These are phyloP conservation scores for Xiphorhynchus elegans DNA, from an alignment of 2,113 vertebrate species.

Conservation along the genomic window DNA sequence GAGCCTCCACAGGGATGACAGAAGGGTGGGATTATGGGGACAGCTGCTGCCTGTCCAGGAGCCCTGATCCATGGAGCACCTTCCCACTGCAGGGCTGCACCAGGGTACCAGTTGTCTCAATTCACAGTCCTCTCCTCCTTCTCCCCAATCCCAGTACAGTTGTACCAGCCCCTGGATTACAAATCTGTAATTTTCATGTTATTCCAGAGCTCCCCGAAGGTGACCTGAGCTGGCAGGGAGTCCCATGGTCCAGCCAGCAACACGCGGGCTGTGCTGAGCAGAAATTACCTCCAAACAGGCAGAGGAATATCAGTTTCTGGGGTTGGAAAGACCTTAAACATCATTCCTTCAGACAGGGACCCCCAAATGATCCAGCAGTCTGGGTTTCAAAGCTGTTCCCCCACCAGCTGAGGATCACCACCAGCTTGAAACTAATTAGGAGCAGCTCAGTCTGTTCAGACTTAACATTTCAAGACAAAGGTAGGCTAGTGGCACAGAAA, in stretches of 20 bases:
- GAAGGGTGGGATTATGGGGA: neutral
- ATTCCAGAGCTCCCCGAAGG: neutral
- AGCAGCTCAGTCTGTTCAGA: neutral
- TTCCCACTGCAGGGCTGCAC: neutral
- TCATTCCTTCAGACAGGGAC: neutral
- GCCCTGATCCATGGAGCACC: rapidly evolving
- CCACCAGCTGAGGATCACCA: neutral
- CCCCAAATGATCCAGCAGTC: neutral
- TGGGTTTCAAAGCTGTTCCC: neutral
- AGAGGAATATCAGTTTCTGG: neutral
- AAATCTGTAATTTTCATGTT: neutral
- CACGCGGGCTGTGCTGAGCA: rapidly evolving
- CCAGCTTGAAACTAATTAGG: neutral
- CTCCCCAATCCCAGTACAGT: neutral
- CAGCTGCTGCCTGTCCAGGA: neutral
- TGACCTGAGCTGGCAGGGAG: neutral
- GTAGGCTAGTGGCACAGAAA: neutral
- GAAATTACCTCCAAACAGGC: neutral
- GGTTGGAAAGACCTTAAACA: neutral
- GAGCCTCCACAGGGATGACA: neutral
- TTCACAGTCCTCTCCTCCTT: neutral
- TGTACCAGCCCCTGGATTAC: neutral
- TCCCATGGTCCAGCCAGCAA: neutral
- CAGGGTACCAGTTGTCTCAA: rapidly evolving
- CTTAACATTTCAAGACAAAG: neutral